Percentiles rank a stretch among this genome's conserved stretches.
Evolutionary conservation across 30 jellyfish, hydroid and myxozoan species (phyloP).

Genomic region (Aurelia coerulea): DNA sequence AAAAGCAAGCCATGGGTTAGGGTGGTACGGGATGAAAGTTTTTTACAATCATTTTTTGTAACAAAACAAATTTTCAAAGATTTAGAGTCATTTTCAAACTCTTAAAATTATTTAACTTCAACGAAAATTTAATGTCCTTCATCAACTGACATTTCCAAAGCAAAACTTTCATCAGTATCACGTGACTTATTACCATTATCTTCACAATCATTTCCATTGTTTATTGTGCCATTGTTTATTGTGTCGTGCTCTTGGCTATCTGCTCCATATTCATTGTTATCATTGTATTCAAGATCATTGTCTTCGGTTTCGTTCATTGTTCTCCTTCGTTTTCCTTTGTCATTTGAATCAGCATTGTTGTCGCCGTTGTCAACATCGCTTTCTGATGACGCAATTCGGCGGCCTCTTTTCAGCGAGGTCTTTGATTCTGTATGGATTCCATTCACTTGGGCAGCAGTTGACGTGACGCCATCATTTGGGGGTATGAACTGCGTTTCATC

Average conservation of each 20-base stretch:
- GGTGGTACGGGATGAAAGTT: too few species aligned
- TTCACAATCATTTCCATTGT: not conserved
- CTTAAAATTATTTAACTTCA: too few species aligned
- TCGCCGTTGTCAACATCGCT: not conserved
- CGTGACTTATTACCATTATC: not conserved
- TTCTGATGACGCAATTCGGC: not conserved
- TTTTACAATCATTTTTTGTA: too few species aligned
- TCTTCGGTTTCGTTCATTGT: not conserved
- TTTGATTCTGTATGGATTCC: not conserved
- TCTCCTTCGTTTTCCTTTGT: slow-evolving; percentile 10
- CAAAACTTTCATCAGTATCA: slow-evolving; percentile 1
- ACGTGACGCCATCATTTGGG: not conserved
- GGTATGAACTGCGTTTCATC: slow-evolving; percentile 1
- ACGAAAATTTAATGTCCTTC: not conserved
- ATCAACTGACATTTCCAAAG: slow-evolving; percentile 19
- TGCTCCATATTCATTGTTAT: not conserved
- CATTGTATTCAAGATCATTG: not conserved
- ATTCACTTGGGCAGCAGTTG: not conserved
- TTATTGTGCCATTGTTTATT: too few species aligned
- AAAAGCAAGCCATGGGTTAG: too few species aligned
- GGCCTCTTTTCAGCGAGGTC: slow-evolving; percentile 3
- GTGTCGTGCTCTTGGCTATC: not conserved
- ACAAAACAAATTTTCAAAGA: too few species aligned
- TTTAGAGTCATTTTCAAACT: too few species aligned
- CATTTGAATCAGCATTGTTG: not conserved